Percentiles rank a stretch among this genome's conserved stretches.
Conservation (phyloP, 2,888 invertebrate genomes). For the Gisinianus flammeolus region DNA sequence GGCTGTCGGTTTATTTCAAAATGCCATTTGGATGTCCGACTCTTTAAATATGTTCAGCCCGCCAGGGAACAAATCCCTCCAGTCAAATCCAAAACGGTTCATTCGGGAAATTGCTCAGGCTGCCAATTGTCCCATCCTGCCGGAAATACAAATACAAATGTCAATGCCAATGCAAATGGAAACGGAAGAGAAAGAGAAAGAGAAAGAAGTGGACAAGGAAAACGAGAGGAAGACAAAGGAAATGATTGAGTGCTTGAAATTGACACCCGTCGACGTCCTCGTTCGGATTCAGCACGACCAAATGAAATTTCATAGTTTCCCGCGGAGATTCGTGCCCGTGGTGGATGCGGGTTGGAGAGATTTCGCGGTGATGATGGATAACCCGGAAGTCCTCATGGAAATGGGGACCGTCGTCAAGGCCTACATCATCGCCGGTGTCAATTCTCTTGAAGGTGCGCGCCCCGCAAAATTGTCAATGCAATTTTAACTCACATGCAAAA, state of each 20-base stretch:
- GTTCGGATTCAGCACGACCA: constrained; percentile 46
- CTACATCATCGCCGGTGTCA: constrained; percentile 52
- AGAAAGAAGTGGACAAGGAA: not conserved
- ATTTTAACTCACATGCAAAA: too few species aligned
- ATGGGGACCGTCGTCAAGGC: constrained; percentile 47
- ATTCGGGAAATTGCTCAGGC: constrained; percentile 31
- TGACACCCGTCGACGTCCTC: constrained; percentile 43
- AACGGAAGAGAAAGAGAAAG: not conserved
- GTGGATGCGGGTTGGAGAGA: constrained; percentile 47
- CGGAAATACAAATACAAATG: constrained; percentile 19
- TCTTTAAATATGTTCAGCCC: constrained; percentile 31
- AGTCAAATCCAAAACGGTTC: constrained; percentile 33
- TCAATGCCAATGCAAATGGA: too few species aligned
- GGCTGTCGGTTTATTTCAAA: constrained; percentile 48
- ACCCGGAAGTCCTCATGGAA: constrained; percentile 45
- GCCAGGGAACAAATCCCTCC: constrained; percentile 19
- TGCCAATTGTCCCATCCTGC: constrained; percentile 22
- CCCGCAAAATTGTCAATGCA: too few species aligned
- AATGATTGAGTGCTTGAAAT: constrained; percentile 46
- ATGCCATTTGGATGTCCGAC: constrained; percentile 43
- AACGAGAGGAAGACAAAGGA: constrained; percentile 1
- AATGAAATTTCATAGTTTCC: constrained; percentile 49
- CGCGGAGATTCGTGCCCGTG: constrained; percentile 47
- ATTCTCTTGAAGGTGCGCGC: constrained; percentile 49
- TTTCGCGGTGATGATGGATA: constrained; percentile 34